A percentile compares a stretch with the other conserved stretches of the same genome.
These are phyloP conservation scores for Thunnus thynnus DNA, from an alignment of 2,113 vertebrate genomes.

Conservation along the genomic window DNA sequence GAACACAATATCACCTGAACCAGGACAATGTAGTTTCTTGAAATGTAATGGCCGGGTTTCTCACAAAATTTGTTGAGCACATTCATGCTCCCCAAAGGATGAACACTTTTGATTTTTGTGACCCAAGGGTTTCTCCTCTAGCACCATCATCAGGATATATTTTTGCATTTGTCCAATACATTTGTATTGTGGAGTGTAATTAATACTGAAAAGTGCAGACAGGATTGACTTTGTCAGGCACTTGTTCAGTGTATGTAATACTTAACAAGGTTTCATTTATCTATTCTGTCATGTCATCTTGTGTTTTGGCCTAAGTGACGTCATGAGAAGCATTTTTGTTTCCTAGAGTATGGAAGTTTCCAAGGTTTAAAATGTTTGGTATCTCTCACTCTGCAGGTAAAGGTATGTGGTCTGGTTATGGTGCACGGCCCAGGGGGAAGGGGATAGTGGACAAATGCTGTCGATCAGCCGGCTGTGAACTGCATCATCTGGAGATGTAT, in stretches of 20 bases:
- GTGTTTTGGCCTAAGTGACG: background rate
- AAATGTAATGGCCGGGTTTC: too few relatives aligned
- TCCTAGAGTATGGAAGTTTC: background rate
- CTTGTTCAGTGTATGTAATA: too few relatives aligned
- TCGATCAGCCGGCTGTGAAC: conserved; percentile 66
- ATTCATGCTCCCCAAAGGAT: too few relatives aligned
- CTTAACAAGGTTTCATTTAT: background rate
- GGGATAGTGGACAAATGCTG: conserved; percentile 79
- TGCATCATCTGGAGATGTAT: conserved; percentile 76
- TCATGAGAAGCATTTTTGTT: background rate
- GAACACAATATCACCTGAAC: too few relatives aligned
- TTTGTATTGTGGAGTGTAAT: background rate
- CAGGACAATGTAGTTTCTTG: too few relatives aligned
- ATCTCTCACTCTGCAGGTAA: conserved; percentile 55
- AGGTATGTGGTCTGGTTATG: conserved; percentile 72
- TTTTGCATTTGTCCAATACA: background rate
- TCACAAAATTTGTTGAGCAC: too few relatives aligned
- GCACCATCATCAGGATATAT: too few relatives aligned
- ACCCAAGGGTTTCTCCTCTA: too few relatives aligned
- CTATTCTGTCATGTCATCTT: background rate
- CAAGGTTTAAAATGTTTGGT: background rate
- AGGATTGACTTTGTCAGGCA: background rate
- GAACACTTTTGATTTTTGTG: too few relatives aligned
- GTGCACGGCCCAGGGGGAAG: conserved; percentile 67
- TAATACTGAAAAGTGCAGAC: background rate